A percentile compares a stretch with the other conserved stretches of the same genome.
Evolutionary conservation across 2,888 invertebrate species (phyloP).

Genomic region (Philhelius pedissequus): DNA sequence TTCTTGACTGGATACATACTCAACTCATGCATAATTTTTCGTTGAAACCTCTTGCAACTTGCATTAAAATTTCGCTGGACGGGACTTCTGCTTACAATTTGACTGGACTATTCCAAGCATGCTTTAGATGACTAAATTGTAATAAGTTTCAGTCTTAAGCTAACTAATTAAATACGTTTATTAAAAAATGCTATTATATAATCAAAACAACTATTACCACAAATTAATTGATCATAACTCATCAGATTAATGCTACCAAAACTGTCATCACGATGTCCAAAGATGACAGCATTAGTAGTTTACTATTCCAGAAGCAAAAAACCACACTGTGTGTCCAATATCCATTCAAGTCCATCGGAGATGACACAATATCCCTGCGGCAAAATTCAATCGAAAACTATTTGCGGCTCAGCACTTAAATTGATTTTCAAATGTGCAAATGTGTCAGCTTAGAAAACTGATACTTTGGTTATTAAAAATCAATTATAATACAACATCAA

Average conservation of each 20-base stretch:
- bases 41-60: no score
- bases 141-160: background rate
- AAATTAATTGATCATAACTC: slow-evolving; percentile 41
- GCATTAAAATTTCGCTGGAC: no score
- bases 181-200: background rate
- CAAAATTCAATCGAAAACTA: slow-evolving; percentile 25
- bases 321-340: background rate
- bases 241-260: slow-evolving; percentile 40
- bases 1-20: no score
- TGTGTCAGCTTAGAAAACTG: slow-evolving; percentile 25
- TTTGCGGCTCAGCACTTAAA: background rate
- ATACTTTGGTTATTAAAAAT: slow-evolving; percentile 49
- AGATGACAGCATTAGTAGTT: slow-evolving; percentile 37
- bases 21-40: no score
- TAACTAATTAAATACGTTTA: background rate
- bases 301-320: background rate
- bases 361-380: slow-evolving; percentile 49
- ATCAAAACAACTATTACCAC: slow-evolving; percentile 55
- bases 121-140: background rate
- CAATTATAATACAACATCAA: slow-evolving; percentile 33
- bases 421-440: slow-evolving; percentile 22
- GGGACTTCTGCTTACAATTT: no score
- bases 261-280: slow-evolving; percentile 37
- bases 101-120: no score
- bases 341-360: background rate